Percentiles rank a stretch among this genome's conserved stretches.
Conservation (phyloP, 2,888 invertebrate genomes). For the Callyntrura guangdongensis region DNA sequence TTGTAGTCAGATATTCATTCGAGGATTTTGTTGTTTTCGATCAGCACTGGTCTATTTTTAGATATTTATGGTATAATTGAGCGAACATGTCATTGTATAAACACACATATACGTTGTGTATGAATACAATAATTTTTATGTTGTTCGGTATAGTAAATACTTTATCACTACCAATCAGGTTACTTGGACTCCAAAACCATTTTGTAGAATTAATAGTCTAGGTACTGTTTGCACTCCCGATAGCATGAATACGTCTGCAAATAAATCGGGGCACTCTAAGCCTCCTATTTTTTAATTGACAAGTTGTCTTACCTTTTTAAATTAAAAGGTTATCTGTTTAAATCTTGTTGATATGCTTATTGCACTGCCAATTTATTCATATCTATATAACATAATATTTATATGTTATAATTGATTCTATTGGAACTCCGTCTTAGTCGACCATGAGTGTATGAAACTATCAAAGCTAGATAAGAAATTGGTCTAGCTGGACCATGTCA, state of each 20-base stretch:
- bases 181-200: no score
- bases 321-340: conserved; percentile 8
- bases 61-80: no score
- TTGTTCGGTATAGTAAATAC: no score
- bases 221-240: no score
- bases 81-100: no score
- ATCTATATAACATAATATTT: neutral
- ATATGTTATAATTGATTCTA: neutral
- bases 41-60: no score
- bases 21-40: no score
- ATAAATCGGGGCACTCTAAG: neutral
- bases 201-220: no score
- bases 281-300: neutral
- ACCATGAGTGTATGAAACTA: neutral
- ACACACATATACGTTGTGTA: no score
- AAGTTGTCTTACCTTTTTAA: neutral
- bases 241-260: no score
- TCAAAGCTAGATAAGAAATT: conserved; percentile 3
- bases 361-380: neutral
- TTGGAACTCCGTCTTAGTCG: neutral
- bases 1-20: neutral
- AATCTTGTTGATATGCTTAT: neutral
- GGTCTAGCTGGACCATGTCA: neutral
- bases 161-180: no score
- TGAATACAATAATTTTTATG: no score